These are phyloP conservation scores for Lucilia sericata DNA, from an alignment of 1,140 invertebrate species.

Conservation along the genomic window DNA sequence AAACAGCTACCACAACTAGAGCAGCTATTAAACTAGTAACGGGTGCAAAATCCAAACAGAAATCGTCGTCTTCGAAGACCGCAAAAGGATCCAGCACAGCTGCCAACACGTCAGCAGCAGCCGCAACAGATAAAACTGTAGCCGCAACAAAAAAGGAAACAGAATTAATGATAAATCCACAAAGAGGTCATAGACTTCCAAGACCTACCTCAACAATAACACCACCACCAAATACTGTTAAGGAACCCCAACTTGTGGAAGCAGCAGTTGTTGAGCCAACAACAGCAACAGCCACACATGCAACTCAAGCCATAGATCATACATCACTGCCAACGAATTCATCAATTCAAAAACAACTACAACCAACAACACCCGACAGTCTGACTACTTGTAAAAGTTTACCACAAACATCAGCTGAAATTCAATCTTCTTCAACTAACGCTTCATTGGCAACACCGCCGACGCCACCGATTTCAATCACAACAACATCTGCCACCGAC, in stretches of 20 bases:
- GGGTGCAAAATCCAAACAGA: conserved; percentile 16
- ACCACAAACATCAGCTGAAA: conserved; percentile 18
- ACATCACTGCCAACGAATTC: background rate
- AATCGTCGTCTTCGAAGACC: background rate
- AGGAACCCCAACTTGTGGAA: background rate
- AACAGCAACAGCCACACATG: background rate
- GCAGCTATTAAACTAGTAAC: conserved; percentile 39
- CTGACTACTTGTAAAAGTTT: conserved; percentile 3
- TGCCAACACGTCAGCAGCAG: conserved; percentile 29
- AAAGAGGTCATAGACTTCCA: conserved; percentile 49
- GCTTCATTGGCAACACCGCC: conserved; percentile 48
- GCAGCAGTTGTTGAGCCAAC: conserved; percentile 3
- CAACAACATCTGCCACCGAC: conserved; percentile 15
- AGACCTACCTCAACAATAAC: conserved; percentile 48
- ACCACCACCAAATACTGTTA: background rate
- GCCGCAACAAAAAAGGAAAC: conserved; percentile 13
- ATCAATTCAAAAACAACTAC: background rate
- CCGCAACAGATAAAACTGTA: too few species aligned
- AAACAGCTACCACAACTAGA: conserved; percentile 38
- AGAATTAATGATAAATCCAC: conserved; percentile 47
- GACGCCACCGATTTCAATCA: conserved; percentile 45
- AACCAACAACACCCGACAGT: conserved; percentile 38
- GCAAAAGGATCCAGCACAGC: background rate
- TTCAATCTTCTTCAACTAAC: conserved; percentile 43
- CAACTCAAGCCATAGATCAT: background rate